Evolutionary conservation across 2,888 invertebrate species (phyloP).

Genomic region (Dasypolia templi): DNA sequence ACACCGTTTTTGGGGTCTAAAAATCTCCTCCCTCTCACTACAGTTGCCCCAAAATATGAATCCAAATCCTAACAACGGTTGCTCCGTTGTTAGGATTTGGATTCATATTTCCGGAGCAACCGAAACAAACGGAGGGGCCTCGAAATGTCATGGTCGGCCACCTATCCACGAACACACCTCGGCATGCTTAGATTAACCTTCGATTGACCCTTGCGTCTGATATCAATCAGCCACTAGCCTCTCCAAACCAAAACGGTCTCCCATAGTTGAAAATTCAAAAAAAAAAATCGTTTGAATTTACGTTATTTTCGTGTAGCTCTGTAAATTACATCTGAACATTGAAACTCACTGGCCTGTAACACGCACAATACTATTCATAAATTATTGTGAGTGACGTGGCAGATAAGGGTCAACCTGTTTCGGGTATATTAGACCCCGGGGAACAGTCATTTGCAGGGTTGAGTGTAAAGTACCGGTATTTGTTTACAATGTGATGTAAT

Average conservation of each 20-base stretch:
- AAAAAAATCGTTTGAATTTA: not conserved
- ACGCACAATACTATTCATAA: slow-evolving; percentile 33
- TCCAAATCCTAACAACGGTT: not conserved
- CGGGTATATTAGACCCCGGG: slow-evolving; percentile 32
- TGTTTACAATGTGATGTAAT: slow-evolving; percentile 23
- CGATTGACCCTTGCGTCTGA: not conserved
- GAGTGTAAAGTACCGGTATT: slow-evolving; percentile 32
- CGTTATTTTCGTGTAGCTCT: not conserved
- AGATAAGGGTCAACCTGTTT: slow-evolving; percentile 51
- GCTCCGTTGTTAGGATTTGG: too few species aligned
- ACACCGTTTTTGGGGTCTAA: too few species aligned
- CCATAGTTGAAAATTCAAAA: not conserved
- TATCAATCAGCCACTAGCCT: not conserved
- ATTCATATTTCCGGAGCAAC: not conserved
- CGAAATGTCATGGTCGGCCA: not conserved
- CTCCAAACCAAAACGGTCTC: not conserved
- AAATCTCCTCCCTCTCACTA: too few species aligned
- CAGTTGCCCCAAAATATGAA: too few species aligned
- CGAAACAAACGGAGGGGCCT: too few species aligned
- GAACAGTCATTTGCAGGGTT: slow-evolving; percentile 38
- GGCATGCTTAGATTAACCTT: not conserved
- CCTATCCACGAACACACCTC: not conserved
- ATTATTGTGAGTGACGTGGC: slow-evolving; percentile 44
- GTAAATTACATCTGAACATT: slow-evolving; percentile 16
- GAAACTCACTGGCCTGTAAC: slow-evolving; percentile 24